Evolutionary conservation across 2,888 invertebrate species (phyloP).

Genomic region (Oscheius sp.): DNA sequence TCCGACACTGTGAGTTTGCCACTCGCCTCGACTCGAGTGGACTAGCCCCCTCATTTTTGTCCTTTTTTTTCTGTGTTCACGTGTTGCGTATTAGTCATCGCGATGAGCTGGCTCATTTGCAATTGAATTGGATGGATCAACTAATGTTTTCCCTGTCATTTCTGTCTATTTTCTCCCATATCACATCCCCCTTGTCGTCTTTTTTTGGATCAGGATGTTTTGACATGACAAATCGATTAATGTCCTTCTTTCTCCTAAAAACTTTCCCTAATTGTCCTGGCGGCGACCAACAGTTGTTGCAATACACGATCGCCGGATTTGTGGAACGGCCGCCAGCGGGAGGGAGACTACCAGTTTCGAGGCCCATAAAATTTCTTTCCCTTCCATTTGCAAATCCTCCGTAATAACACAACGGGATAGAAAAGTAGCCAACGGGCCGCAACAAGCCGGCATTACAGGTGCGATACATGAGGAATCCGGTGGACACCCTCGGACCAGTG

Average conservation of each 20-base stretch:
- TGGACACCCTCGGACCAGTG: slow-evolving; percentile 12
- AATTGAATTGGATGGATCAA: too few relatives aligned
- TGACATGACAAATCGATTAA: too few relatives aligned
- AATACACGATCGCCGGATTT: slow-evolving; percentile 4
- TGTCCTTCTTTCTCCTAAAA: too few relatives aligned
- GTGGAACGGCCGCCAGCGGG: slow-evolving; percentile 2
- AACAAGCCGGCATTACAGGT: slow-evolving; percentile 10
- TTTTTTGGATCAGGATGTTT: too few relatives aligned
- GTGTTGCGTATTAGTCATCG: too few relatives aligned
- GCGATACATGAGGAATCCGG: slow-evolving; percentile 32
- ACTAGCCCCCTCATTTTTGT: neutral
- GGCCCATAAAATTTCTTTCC: slow-evolving; percentile 22
- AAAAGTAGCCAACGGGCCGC: neutral
- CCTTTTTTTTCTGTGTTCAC: neutral
- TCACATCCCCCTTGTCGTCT: too few relatives aligned
- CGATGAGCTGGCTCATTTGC: too few relatives aligned
- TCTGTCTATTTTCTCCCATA: too few relatives aligned
- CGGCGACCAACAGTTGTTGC: neutral
- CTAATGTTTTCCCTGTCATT: too few relatives aligned
- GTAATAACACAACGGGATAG: too few relatives aligned
- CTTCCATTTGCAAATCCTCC: slow-evolving; percentile 29
- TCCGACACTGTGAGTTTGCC: slow-evolving; percentile 21
- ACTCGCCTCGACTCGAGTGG: neutral
- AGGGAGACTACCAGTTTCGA: slow-evolving; percentile 19
- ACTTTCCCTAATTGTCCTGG: neutral